Conservation (phyloP, 2,797 vertebrate species). For the Spondyliosoma cantharus region DNA sequence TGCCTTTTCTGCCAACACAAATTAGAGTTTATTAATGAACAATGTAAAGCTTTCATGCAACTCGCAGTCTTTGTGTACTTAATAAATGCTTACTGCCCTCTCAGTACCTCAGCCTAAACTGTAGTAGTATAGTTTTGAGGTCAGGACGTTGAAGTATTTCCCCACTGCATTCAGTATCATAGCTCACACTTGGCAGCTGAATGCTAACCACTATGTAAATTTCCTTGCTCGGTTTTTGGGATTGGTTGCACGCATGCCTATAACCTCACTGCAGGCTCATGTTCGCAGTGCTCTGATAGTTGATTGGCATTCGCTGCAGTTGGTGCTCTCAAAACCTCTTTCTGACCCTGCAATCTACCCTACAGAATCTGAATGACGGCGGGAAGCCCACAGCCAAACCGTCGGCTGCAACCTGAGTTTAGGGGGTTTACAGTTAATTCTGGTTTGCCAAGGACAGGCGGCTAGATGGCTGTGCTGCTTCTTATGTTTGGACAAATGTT, state of each 20-base stretch:
- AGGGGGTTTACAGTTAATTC: constrained; percentile 19
- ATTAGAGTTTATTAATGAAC: not conserved
- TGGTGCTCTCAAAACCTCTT: constrained; percentile 53
- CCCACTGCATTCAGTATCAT: constrained; percentile 22
- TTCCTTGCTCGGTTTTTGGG: constrained; percentile 45
- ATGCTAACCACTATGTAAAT: constrained; percentile 51
- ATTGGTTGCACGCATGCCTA: constrained; percentile 41
- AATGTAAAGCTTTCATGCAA: not conserved
- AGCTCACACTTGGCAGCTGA: constrained; percentile 51
- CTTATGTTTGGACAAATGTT: constrained; percentile 28
- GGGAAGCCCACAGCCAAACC: constrained; percentile 40
- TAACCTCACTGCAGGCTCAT: constrained; percentile 53
- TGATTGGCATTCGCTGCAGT: constrained; percentile 58
- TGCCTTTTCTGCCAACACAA: not conserved
- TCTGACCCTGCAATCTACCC: constrained; percentile 54
- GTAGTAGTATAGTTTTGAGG: constrained; percentile 5
- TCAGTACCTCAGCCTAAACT: not conserved
- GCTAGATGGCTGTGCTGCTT: constrained; percentile 4
- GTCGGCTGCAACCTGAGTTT: constrained; percentile 37
- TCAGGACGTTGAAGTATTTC: constrained; percentile 19
- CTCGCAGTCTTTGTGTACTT: not conserved
- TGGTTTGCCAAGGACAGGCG: constrained; percentile 21
- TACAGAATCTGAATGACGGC: constrained; percentile 35
- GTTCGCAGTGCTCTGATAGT: constrained; percentile 50
- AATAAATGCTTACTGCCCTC: not conserved